These are phyloP conservation scores for Myoxocephalus aenaeus DNA, from an alignment of 2,797 vertebrate species.

Conservation along the genomic window DNA sequence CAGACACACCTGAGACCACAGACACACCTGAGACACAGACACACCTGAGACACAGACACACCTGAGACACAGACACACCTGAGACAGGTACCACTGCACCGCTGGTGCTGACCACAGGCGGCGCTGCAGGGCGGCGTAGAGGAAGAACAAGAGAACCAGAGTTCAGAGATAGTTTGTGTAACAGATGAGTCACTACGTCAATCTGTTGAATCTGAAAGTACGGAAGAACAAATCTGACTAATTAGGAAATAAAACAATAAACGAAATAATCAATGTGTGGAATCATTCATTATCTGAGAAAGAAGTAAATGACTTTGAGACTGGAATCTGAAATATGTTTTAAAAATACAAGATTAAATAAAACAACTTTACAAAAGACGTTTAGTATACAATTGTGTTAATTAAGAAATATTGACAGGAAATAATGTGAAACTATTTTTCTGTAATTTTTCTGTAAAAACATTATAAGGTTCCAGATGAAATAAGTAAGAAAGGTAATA, in stretches of 20 bases:
- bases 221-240: slow-evolving; percentile 2
- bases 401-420: too few relatives aligned
- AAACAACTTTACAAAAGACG: too few relatives aligned
- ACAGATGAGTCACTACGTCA: not conserved
- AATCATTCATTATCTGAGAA: not conserved
- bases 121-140: slow-evolving; percentile 4
- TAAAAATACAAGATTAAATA: too few relatives aligned
- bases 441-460: too few relatives aligned
- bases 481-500: too few relatives aligned
- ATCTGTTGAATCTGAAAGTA: not conserved
- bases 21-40: not conserved
- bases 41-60: slow-evolving; percentile 15
- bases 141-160: not conserved
- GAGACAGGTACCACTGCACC: not conserved
- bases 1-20: not conserved
- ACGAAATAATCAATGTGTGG: not conserved
- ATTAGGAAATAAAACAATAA: not conserved
- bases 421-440: too few relatives aligned
- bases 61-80: slow-evolving; percentile 10
- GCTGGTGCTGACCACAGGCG: not conserved
- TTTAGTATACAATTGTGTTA: too few relatives aligned
- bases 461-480: too few relatives aligned
- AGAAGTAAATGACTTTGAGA: not conserved
- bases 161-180: slow-evolving; percentile 7
- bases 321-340: not conserved